Evolutionary conservation across 2,113 vertebrate species (phyloP).

Genomic region (Callospermophilus lateralis): DNA sequence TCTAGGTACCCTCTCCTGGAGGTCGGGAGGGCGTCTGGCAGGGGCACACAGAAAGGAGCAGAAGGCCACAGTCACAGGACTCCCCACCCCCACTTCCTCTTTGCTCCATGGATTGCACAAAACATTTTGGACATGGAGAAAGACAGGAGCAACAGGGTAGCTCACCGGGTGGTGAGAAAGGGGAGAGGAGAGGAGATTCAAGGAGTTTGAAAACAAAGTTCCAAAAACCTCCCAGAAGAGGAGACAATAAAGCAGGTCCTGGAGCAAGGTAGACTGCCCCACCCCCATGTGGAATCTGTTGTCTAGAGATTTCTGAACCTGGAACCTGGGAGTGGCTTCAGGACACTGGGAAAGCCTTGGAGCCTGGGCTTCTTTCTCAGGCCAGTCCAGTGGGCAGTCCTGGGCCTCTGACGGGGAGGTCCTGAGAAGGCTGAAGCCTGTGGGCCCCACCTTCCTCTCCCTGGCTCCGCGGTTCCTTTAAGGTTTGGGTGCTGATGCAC

Average conservation of each 20-base stretch:
- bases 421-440: neutral
- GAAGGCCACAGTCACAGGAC: neutral
- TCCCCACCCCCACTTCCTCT: neutral
- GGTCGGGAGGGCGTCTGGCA: no score
- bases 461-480: fast-evolving
- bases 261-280: neutral
- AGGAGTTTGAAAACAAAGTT: neutral
- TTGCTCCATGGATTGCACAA: neutral
- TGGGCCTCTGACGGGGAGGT: neutral
- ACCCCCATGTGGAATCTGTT: neutral
- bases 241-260: neutral
- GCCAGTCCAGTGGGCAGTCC: neutral
- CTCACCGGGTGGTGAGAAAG: neutral
- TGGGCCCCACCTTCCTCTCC: no score
- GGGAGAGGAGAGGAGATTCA: neutral
- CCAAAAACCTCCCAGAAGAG: neutral
- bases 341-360: neutral
- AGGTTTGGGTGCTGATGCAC: no score
- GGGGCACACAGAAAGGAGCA: no score
- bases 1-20: no score
- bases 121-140: neutral
- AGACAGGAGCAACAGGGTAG: neutral
- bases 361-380: neutral
- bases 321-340: neutral
- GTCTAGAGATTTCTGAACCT: neutral